Percentiles rank a stretch among this genome's conserved stretches.
Conservation (phyloP, 2,888 invertebrate species). For the Pandemis corylana region DNA sequence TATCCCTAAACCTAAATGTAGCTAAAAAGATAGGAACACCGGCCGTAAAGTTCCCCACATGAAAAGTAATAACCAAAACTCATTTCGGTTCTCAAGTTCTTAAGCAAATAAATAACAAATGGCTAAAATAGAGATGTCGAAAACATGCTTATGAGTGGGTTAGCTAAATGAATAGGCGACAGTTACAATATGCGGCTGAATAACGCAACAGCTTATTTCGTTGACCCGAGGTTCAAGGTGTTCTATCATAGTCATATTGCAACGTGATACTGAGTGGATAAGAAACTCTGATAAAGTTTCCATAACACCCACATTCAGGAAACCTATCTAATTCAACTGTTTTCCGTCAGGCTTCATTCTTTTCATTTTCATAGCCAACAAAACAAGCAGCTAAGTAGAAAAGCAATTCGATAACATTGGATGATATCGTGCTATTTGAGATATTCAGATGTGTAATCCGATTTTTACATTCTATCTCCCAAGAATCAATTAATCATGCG, state of each 20-base stretch:
- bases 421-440: too few species aligned
- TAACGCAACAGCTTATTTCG: not conserved
- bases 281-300: not conserved
- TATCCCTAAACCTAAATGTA: too few species aligned
- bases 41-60: too few species aligned
- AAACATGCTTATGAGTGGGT: not conserved
- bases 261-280: not conserved
- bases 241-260: not conserved
- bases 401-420: too few species aligned
- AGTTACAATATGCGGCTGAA: conserved; percentile 1
- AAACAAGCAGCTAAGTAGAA: not conserved
- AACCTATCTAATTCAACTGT: not conserved
- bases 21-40: too few species aligned
- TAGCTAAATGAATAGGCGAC: conserved; percentile 4
- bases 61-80: too few species aligned
- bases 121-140: not conserved
- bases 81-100: not conserved
- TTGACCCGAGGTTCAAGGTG: conserved; percentile 2
- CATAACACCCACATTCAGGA: not conserved
- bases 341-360: not conserved
- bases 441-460: not conserved
- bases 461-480: conserved; percentile 21
- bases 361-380: not conserved
- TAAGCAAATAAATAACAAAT: not conserved
- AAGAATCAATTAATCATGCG: conserved; percentile 11